Conservation (phyloP, 2,888 invertebrate species). For the Aspidiotus destructor region DNA sequence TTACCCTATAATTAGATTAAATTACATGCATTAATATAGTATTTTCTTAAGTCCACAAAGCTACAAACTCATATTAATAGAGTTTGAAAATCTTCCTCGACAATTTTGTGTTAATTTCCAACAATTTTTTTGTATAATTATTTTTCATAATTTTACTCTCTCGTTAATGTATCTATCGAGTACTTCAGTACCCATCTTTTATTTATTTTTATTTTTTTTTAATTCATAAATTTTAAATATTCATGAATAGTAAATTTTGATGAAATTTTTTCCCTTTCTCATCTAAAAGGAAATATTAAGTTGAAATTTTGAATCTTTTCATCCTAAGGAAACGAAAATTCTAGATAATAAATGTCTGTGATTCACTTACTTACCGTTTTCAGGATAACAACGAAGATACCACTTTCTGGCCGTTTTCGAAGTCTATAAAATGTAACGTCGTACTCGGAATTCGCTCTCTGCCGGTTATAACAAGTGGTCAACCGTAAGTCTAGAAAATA, state of each 20-base stretch:
- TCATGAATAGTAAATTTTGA: too few species aligned
- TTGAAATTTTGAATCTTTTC: too few species aligned
- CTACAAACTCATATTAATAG: neutral
- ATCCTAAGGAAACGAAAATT: too few species aligned
- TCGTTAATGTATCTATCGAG: too few species aligned
- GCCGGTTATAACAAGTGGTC: neutral
- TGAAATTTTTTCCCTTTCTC: too few species aligned
- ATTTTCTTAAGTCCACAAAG: neutral
- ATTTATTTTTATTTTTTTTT: too few species aligned
- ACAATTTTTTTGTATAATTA: too few species aligned
- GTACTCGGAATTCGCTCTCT: neutral
- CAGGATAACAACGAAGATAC: neutral
- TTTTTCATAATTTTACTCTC: too few species aligned
- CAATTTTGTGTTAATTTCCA: neutral
- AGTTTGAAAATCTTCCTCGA: neutral
- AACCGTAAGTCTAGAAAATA: neutral
- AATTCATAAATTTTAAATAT: too few species aligned
- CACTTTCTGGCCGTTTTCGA: neutral
- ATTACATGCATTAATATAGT: neutral
- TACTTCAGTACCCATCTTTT: too few species aligned
- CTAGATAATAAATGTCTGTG: too few species aligned
- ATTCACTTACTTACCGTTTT: neutral
- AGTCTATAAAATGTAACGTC: neutral
- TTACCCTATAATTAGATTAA: neutral
- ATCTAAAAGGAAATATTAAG: too few species aligned